Evolutionary conservation across 2,888 invertebrate species (phyloP), one percentile per base, ranked within the genome.

Genomic region (Cephus rjabovi): DNA sequence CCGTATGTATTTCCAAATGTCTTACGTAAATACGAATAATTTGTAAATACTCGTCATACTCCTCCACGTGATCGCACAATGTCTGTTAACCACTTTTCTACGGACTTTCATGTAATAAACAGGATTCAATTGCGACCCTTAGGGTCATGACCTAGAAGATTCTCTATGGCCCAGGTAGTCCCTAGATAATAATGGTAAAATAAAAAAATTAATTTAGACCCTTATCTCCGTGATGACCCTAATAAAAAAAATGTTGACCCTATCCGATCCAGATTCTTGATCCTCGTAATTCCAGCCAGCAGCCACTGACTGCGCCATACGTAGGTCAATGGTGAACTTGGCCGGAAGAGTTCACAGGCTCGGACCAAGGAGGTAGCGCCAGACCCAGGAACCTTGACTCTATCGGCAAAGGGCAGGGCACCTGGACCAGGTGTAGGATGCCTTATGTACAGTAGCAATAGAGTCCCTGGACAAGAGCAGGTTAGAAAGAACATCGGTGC

Each of bases 401-500:
- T 15, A 71, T 4, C 15, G 30, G 71, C 71, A 34, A 71, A 34
- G 31, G 71, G n/a, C 30, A 34, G 70, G 12, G 33, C 12, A 30
- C 71, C 31, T 33, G 31, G 71, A 71, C 34, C 71, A 34, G 31
- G 71, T 71, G 33, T 15, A 30, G 15, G 31, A 33, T 30, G 6
- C 30, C 11, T 30, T 34, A 23, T 3, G 71, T 71, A 71, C 31
- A 30, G 12, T 11, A 31, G 30, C 9, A 30, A 71, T 11, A 33
- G 71, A 31, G 71, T 71, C 31, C 31, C 31, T 33, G 31, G 30
- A 71, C 71, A 15, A 56, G 56, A 56, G 56, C 56, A 56, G 56
- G 56, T 71, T 71, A 71, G 34, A 71, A 71, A 34, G 71, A 71
- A 71, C 23, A 71, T 71, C 31, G 34, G 30, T 23, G 71, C 71